A percentile compares a stretch with the other conserved stretches of the same genome.
phyloP scores from a whole-genome alignment of 2,113 vertebrate species.

The Sinocyclocheilus anophthalmus region DNA sequence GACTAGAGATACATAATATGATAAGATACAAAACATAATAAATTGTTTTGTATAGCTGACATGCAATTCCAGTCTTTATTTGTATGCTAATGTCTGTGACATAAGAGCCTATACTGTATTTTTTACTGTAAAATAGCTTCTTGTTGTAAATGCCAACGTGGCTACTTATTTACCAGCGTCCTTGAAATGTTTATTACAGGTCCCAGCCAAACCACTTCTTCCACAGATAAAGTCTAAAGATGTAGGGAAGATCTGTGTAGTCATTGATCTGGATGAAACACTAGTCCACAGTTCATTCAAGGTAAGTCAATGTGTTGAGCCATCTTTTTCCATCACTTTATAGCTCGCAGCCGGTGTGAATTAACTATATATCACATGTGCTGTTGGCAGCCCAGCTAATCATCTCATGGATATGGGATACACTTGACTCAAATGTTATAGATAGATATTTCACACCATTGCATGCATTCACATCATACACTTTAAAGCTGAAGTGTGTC shows the following conservation, averaged over 20 bases:
- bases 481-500: neutral
- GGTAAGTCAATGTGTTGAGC: conserved; percentile 63
- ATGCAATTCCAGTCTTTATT: neutral
- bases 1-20: too few species aligned
- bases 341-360: neutral
- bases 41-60: neutral
- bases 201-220: conserved; percentile 78
- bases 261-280: conserved; percentile 82
- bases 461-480: neutral
- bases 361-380: conserved; percentile 16
- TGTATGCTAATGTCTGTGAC: neutral
- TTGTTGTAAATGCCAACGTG: neutral
- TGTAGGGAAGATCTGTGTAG: conserved; percentile 79
- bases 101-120: neutral
- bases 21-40: too few species aligned
- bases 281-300: conserved; percentile 83
- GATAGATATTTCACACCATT: conserved; percentile 9
- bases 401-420: neutral
- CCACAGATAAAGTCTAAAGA: conserved; percentile 79
- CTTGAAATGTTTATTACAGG: conserved; percentile 51
- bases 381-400: neutral
- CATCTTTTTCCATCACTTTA: neutral
- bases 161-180: neutral
- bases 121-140: conserved; percentile 7
- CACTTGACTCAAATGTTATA: conserved; percentile 16